phyloP scores from a whole-genome alignment of 2,888 invertebrate species.

The Theristus sp. region DNA sequence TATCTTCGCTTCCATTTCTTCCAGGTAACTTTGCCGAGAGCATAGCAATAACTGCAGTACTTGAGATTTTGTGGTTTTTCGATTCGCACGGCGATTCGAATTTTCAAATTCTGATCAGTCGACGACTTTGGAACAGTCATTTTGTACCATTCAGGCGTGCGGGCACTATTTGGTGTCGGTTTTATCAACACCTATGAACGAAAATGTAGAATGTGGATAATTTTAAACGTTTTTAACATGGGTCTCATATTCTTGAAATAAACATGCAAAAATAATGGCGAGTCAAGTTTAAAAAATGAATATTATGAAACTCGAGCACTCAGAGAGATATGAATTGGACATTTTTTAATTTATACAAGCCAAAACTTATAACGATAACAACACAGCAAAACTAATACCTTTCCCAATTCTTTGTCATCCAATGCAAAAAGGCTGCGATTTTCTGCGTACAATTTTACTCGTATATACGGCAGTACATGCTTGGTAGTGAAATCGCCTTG shows the following conservation, averaged over 20 bases:
- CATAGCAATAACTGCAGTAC: slow-evolving; percentile 61
- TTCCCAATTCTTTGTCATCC: slow-evolving; percentile 94
- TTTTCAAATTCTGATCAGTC: slow-evolving; percentile 80
- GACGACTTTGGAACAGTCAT: slow-evolving; percentile 86
- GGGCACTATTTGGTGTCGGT: slow-evolving; percentile 43
- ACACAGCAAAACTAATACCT: too few relatives aligned
- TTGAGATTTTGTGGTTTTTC: slow-evolving; percentile 98
- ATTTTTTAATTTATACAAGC: too few relatives aligned
- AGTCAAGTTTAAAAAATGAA: too few relatives aligned
- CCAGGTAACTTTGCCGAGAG: slow-evolving; percentile 72
- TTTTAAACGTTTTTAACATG: too few relatives aligned
- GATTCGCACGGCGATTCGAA: slow-evolving; percentile 92
- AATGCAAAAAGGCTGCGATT: slow-evolving; percentile 90
- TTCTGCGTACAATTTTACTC: slow-evolving; percentile 91
- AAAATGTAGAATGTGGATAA: neutral
- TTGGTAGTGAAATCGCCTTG: slow-evolving; percentile 98
- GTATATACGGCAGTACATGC: slow-evolving; percentile 85
- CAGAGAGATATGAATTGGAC: too few relatives aligned
- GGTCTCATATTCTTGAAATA: too few relatives aligned
- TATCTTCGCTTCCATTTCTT: slow-evolving; percentile 98
- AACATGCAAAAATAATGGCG: too few relatives aligned
- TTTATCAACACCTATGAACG: slow-evolving; percentile 32
- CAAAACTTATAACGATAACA: too few relatives aligned
- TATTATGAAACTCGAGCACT: too few relatives aligned
- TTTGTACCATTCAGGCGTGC: slow-evolving; percentile 70